These are phyloP conservation scores for Thalassoma bifasciatum DNA, from an alignment of 2,113 vertebrate genomes.

Conservation along the genomic window DNA sequence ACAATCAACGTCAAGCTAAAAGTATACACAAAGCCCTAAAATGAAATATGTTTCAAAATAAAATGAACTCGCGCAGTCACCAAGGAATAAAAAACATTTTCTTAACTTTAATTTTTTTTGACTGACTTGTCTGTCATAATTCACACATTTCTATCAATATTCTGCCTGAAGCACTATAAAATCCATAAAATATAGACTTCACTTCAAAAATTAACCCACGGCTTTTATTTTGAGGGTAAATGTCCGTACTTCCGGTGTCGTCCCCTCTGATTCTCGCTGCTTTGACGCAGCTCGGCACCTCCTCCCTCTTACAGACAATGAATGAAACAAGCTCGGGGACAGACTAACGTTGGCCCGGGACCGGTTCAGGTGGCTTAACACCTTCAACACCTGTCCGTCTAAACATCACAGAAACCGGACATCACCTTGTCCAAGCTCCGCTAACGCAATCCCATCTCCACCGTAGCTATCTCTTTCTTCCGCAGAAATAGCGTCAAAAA, in stretches of 20 bases:
- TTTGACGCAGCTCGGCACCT: slow-evolving; percentile 64
- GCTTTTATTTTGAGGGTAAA: slow-evolving; percentile 24
- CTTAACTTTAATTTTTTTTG: accelerated
- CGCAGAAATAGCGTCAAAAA: slow-evolving; percentile 30
- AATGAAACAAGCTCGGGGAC: slow-evolving; percentile 65
- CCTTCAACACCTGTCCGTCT: no score
- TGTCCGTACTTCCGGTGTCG: slow-evolving; percentile 31
- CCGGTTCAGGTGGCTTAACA: slow-evolving; percentile 23
- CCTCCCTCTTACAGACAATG: slow-evolving; percentile 73
- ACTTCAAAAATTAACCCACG: no score
- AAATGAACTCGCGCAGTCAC: not conserved
- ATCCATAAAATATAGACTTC: no score
- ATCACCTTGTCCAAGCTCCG: not conserved
- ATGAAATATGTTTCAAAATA: slow-evolving; percentile 36
- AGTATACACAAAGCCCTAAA: not conserved
- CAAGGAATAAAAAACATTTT: no score
- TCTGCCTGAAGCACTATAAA: no score
- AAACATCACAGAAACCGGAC: not conserved
- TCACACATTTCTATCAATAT: no score
- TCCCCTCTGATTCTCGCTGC: slow-evolving; percentile 12
- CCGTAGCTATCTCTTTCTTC: slow-evolving; percentile 24
- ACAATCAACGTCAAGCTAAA: slow-evolving; percentile 6
- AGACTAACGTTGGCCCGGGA: slow-evolving; percentile 40
- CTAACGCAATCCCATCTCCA: not conserved
- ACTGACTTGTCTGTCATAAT: no score